Percentiles rank a stretch among this genome's conserved stretches.
Evolutionary conservation across 1,140 invertebrate genomes (phyloP).

Genomic region (Nomia melanderi): DNA sequence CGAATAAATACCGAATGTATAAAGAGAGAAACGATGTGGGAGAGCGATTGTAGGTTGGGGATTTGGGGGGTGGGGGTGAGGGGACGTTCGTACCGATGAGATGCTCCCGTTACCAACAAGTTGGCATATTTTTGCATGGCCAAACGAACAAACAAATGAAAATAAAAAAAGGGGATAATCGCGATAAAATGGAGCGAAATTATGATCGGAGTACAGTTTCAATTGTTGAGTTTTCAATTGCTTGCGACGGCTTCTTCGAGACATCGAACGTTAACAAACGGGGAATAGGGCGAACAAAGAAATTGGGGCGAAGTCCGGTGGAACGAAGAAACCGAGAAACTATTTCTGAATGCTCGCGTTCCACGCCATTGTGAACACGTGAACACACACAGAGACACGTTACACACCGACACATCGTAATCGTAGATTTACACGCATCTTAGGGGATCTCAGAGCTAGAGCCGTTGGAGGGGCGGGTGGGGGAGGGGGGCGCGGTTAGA

Average conservation of each 20-base stretch:
- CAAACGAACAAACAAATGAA: constrained; percentile 47
- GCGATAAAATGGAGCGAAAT: neutral
- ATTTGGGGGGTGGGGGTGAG: neutral
- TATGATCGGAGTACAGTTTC: constrained; percentile 57
- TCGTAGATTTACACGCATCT: constrained; percentile 56
- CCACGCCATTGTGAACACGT: constrained; percentile 22
- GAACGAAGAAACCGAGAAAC: neutral
- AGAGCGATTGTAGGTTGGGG: neutral
- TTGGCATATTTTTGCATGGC: constrained; percentile 58
- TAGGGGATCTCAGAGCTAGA: constrained; percentile 43
- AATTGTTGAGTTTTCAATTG: no score
- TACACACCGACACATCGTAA: constrained; percentile 11
- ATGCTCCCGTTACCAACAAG: constrained; percentile 22
- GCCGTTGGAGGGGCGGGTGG: no score
- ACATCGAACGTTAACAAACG: constrained; percentile 75
- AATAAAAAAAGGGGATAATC: constrained; percentile 28
- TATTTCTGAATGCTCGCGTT: constrained; percentile 32
- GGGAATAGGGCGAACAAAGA: constrained; percentile 9
- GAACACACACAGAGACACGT: constrained; percentile 19
- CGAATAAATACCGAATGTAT: neutral
- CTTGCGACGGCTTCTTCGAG: constrained; percentile 74
- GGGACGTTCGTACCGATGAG: constrained; percentile 8
- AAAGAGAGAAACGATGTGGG: neutral
- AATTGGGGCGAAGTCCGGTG: neutral
- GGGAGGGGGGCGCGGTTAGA: constrained; percentile 40